Evolutionary conservation across 2,888 invertebrate genomes (phyloP).

Genomic region (Pogonocherus hispidulus): DNA sequence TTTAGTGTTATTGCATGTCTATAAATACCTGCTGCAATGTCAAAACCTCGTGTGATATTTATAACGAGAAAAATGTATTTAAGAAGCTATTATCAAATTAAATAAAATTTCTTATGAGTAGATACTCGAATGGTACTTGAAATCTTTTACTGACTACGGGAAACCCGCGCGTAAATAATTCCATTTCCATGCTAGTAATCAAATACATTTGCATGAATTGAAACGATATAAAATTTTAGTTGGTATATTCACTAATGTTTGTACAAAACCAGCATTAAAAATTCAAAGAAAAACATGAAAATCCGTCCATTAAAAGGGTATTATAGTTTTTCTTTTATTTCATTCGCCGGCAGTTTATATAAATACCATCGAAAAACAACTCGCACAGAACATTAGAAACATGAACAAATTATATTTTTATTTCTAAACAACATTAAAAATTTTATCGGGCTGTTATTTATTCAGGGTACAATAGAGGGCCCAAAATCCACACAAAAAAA

Average conservation of each 20-base stretch:
- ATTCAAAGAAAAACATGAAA: conserved; percentile 1
- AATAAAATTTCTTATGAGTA: no score
- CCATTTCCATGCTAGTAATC: not conserved
- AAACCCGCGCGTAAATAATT: not conserved
- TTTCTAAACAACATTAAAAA: not conserved
- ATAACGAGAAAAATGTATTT: no score
- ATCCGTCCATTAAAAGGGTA: not conserved
- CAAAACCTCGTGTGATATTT: no score
- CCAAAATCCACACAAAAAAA: no score
- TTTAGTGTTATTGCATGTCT: no score
- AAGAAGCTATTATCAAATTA: no score
- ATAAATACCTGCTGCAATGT: no score
- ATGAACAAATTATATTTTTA: not conserved
- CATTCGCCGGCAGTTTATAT: not conserved
- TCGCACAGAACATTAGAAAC: not conserved
- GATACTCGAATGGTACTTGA: no score
- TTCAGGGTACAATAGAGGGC: no score
- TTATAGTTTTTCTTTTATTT: not conserved
- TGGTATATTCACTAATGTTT: not conserved
- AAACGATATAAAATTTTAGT: conserved; percentile 2
- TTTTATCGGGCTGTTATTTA: no score
- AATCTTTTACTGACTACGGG: not conserved
- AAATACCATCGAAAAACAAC: not conserved
- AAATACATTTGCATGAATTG: not conserved
- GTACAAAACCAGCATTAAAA: conserved; percentile 1